Base-by-base conservation (phyloP, 2,888 invertebrate species). In the Lordiphosa andalusiaca region DNA sequence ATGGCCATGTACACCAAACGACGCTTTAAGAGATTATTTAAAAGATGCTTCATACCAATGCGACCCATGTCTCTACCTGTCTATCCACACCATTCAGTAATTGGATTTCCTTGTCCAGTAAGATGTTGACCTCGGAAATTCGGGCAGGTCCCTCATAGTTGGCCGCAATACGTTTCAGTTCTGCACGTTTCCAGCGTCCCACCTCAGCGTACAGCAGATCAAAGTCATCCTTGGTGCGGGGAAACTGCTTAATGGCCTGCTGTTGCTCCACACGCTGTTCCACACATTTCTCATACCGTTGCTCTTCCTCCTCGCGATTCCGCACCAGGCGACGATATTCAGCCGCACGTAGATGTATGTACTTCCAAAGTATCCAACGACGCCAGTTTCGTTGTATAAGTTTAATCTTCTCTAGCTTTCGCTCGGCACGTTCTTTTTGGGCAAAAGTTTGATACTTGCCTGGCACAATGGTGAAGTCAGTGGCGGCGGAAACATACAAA, bases 101-200 rank as follows among this genome's bases (percentile, higher is more conserved):
- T 40, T 84, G 82, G 10, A 95, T 93, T 88, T 95, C 95, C 87
- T 93, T 94, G 65, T 94, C 94, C 4, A 95, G 90, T 53, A 95
- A 89, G 49, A 93, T 89, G 69, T 92, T 92, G 69, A 94, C 92
- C 87, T 94, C 94, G 0, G 94, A 93, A 54, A 93, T 92, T 86
- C 93, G 93, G 0, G 93, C 92, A 2, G 93, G 93, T 64, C 93
- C 93, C 21, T 93, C 92, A 76, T 93, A 92, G 83, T 92, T 89
- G 61, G 90, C 89, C 13, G 92, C 92, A 74, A 94, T 93, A 64
- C 93, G 91, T 48, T 92, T 94, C 37, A 93, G 91, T 90, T 90
- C 89, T 0, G 86, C 84, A 19, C 84, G 78, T 52, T 90, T 90
- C 90, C 90, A 90, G 53, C 84, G 84, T 5, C 84, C 78, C 19